Base-by-base conservation (phyloP, 2,888 invertebrate species). In the Thelaira solivaga region DNA sequence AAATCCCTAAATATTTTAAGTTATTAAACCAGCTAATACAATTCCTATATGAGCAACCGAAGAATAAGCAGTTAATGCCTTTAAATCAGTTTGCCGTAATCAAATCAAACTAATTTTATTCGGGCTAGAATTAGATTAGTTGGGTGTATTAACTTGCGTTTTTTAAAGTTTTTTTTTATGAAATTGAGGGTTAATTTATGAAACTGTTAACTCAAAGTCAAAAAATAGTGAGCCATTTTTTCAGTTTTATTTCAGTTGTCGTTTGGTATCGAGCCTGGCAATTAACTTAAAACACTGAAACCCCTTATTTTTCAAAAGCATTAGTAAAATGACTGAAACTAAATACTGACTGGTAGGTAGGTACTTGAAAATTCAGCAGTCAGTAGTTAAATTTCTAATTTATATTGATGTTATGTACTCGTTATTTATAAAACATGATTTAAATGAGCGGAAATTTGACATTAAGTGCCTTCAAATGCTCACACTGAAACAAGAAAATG, bases 31-130 rank as follows among this genome's bases (percentile, higher is more conserved):
- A n/a, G n/a, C n/a, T n/a, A n/a, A n/a, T n/a, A n/a, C n/a, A n/a
- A n/a, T n/a, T n/a, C 92, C 90, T 89, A 94, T 93, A 90, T 94
- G 94, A 82, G 91, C 91, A 0, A 94, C 92, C 36, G 94, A 94
- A 51, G 84, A 85, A 83, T 83, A 83, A 86, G 94, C 94, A 91
- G 94, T 92, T 90, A 94, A 91, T 81, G 92, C 90, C 83, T 94
- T 94, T 88, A 94, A 90, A 91, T 94, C 94, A 65, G 90, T 89
- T 86, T 93, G 92, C 81, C 91, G 91, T 86, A 93, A 90, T 92
- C 93, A 93, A 82, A 93, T 90, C 83, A 93, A 89, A 29, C 92
- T 92, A 81, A 93, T 90, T 87, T n/a, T n/a, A n/a, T n/a, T n/a
- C n/a, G n/a, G 7, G 0, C 31, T 31, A 10, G 31, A 31, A 31